Evolutionary conservation across 2,888 invertebrate genomes (phyloP), one percentile per base, ranked within the genome.

Genomic region (Aleiodes alternator): DNA sequence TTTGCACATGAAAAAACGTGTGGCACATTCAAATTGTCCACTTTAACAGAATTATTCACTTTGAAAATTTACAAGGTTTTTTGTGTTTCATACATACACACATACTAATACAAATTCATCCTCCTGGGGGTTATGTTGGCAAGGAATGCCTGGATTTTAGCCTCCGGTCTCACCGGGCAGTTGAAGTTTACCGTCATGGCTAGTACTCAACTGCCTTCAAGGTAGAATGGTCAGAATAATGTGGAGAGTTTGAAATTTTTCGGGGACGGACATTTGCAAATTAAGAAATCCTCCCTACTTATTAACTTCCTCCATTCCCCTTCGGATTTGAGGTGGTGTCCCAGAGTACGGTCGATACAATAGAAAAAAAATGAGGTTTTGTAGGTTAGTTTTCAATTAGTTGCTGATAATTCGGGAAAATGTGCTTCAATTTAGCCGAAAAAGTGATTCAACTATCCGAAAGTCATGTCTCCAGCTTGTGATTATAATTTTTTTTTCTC

Each of bases 1-100:
- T 59, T 59, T 38, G 38, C 53, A 34, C 38, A 43, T 57, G 31
- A 56, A 56, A 56, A 56, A 29, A 70, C 56, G 43, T 43, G 57
- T 56, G 43, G 14, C 38, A 53, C 55, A 70, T 48, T 57, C 59
- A 23, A 72, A 48, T 7, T 48, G 5, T 55, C 38, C 57, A 69
- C 57, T 38, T 57, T 64, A 59, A 64, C 76, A 73, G 72, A 79
- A 79, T 79, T 79, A 80, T 80, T 80, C 79, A 78, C 78, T 80
- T 76, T 75, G 77, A 77, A 78, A 77, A 59, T 38, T 31, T 12
- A 59, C 59, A 29, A 57, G 34, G 34, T 6, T 59, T 23, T 38
- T 38, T 59, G 59, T 29, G 31, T n/a, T 43, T 11, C 11, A 43
- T n/a, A 57, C 31, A 34, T 6, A 34, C 34, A 34, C 34, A 34